Percentiles rank a stretch among this genome's conserved stretches.
Evolutionary conservation across 2,797 vertebrate species (phyloP).

Genomic region (Sebastes hubbsi): DNA sequence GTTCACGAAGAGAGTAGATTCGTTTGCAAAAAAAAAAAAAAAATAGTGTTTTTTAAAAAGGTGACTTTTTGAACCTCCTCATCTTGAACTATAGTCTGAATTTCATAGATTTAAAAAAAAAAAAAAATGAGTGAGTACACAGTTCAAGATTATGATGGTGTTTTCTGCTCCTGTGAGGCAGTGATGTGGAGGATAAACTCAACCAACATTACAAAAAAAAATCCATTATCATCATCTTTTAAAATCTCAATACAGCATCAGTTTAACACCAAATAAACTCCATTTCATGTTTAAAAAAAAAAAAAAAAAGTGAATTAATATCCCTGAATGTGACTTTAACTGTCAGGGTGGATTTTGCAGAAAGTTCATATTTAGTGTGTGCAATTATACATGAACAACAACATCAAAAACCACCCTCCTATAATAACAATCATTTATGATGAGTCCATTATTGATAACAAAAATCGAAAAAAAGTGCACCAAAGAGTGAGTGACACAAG

Average conservation of each 20-base stretch:
- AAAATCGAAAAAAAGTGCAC: conserved; percentile 28
- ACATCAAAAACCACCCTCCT: conserved; percentile 44
- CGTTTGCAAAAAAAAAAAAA: conserved; percentile 13
- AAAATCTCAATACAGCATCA: not conserved
- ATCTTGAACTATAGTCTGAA: not conserved
- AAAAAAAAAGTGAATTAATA: conserved; percentile 27
- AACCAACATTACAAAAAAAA: not conserved
- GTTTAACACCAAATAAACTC: not conserved
- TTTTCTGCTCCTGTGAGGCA: conserved; percentile 8
- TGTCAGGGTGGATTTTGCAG: conserved; percentile 39
- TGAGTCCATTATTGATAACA: conserved; percentile 21
- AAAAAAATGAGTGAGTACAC: not conserved
- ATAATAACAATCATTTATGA: conserved; percentile 19
- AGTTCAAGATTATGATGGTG: not conserved
- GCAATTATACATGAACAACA: conserved; percentile 45
- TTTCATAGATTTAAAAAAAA: not conserved
- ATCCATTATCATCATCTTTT: not conserved
- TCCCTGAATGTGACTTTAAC: conserved; percentile 63
- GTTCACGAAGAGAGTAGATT: conserved; percentile 40
- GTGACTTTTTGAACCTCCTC: not conserved
- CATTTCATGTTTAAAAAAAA: not conserved
- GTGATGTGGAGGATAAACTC: conserved; percentile 16
- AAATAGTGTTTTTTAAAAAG: conserved; percentile 10
- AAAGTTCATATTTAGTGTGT: conserved; percentile 42
- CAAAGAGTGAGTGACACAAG: conserved; percentile 44